These are phyloP conservation scores for Sterrhoptilus dennistouni DNA, from an alignment of 2,113 vertebrate genomes.

Conservation along the genomic window DNA sequence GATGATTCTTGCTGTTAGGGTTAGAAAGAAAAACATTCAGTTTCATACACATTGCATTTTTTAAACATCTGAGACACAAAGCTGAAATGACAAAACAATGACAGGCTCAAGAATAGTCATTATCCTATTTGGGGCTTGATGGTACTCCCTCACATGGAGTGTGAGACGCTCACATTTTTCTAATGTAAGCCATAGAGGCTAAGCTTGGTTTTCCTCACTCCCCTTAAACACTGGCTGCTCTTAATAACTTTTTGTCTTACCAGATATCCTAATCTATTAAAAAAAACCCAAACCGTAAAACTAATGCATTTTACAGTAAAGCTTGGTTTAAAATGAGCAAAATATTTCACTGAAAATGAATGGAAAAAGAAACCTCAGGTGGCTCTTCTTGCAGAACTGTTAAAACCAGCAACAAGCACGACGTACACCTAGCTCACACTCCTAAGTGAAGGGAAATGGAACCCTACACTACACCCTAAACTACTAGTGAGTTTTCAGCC, in stretches of 20 bases:
- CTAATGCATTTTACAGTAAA: not conserved
- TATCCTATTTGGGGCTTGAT: not conserved
- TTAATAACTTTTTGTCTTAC: not conserved
- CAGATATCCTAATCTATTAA: not conserved
- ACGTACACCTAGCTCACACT: not conserved
- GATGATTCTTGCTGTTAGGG: not conserved
- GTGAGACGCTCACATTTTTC: not conserved
- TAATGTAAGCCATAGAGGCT: not conserved
- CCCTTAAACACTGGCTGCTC: not conserved
- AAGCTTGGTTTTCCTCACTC: not conserved
- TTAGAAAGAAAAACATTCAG: not conserved
- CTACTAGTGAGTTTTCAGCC: too few relatives aligned
- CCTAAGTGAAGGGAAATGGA: not conserved
- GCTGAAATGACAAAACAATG: not conserved
- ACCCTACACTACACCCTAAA: not conserved
- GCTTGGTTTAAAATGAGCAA: not conserved
- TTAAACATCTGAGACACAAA: not conserved
- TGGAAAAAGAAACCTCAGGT: not conserved
- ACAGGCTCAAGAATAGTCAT: not conserved
- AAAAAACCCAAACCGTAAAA: not conserved
- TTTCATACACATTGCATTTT: not conserved
- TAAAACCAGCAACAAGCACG: not conserved
- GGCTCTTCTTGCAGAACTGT: not conserved
- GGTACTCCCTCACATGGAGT: not conserved
- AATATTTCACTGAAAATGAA: not conserved